Conservation (phyloP, 2,888 invertebrate genomes). For the Protula sp. region DNA sequence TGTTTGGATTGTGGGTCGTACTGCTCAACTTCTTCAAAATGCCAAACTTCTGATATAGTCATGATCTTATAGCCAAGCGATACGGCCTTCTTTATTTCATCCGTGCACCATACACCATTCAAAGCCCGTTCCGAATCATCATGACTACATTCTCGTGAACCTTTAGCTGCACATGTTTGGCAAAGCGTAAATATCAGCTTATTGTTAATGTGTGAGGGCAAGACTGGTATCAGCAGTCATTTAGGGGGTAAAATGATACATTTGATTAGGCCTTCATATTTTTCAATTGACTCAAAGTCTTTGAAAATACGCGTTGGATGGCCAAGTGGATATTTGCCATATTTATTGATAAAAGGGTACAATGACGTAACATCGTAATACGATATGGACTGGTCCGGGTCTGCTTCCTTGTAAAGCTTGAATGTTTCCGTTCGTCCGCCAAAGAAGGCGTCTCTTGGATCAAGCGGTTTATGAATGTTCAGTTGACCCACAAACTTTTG, state of each 20-base stretch:
- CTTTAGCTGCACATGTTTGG: slow-evolving; percentile 33
- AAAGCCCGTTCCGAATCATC: background rate
- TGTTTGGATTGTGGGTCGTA: too few relatives aligned
- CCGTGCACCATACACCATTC: background rate
- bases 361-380: background rate
- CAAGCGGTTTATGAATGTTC: too few relatives aligned
- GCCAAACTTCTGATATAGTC: background rate
- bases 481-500: background rate
- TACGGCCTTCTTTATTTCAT: too few relatives aligned
- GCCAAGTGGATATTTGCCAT: too few relatives aligned
- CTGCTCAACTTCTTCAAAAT: background rate
- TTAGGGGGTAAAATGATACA: slow-evolving; percentile 25
- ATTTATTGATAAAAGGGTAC: too few relatives aligned
- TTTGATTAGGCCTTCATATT: too few relatives aligned
- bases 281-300: too few relatives aligned
- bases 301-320: too few relatives aligned
- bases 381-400: background rate
- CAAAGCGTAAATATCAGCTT: too few relatives aligned
- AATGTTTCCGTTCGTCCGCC: background rate
- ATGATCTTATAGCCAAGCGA: background rate
- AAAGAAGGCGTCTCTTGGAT: too few relatives aligned
- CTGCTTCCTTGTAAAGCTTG: background rate
- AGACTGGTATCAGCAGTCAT: slow-evolving; percentile 29
- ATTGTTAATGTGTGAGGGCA: too few relatives aligned
- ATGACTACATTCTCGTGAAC: slow-evolving; percentile 3